Evolutionary conservation across 2,113 vertebrate species (phyloP).

Genomic region (Madoqua kirkii): DNA sequence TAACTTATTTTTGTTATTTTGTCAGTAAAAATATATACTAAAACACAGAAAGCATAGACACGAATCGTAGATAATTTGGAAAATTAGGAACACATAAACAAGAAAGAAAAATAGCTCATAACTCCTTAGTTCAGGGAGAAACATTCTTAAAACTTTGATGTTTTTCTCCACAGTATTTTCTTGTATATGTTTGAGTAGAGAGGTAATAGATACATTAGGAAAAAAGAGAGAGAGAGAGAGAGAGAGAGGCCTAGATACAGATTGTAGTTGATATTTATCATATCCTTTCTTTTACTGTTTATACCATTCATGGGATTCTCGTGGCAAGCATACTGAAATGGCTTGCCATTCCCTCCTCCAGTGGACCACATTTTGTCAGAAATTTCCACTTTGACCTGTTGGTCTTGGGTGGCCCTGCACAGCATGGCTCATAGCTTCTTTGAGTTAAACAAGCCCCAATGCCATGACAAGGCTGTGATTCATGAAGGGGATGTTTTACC

Average conservation of each 20-base stretch:
- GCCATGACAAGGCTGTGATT: neutral
- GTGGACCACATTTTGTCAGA: neutral
- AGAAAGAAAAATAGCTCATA: neutral
- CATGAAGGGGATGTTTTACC: neutral
- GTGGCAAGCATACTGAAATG: neutral
- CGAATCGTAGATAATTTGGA: neutral
- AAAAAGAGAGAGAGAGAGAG: neutral
- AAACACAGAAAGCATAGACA: neutral
- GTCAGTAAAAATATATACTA: neutral
- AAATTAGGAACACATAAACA: neutral
- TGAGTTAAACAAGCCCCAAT: neutral
- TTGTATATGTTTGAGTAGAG: neutral
- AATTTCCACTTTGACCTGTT: neutral
- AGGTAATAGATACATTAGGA: neutral
- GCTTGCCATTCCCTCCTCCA: neutral
- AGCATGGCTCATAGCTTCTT: neutral
- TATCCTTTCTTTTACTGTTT: neutral
- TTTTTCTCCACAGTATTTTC: neutral
- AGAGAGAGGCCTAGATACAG: neutral
- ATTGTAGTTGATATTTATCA: neutral
- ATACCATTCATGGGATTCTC: neutral
- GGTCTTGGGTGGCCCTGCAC: neutral
- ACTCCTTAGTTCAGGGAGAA: neutral
- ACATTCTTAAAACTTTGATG: neutral
- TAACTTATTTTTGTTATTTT: neutral